Evolutionary conservation across 1,140 invertebrate species (phyloP).

Genomic region (Lineus longissimus): DNA sequence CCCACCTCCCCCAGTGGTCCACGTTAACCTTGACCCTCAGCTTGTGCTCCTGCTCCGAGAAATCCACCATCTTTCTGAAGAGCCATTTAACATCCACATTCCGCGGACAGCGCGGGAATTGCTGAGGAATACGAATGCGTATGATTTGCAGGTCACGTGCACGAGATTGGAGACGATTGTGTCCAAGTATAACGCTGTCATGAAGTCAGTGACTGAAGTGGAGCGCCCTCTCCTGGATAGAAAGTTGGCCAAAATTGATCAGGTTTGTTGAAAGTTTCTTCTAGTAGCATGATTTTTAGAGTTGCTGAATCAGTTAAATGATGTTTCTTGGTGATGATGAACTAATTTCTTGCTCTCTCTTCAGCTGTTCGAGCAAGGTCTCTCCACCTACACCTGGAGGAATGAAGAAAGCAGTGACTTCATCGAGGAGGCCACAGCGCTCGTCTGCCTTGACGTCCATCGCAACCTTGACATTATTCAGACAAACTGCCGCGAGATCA

Average conservation of each 20-base stretch:
- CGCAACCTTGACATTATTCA: slow-evolving; percentile 51
- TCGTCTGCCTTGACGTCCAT: slow-evolving; percentile 43
- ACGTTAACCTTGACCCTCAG: slow-evolving; percentile 50
- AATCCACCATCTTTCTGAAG: slow-evolving; percentile 44
- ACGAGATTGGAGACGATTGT: slow-evolving; percentile 50
- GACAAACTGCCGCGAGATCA: slow-evolving; percentile 47
- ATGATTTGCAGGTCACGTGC: slow-evolving; percentile 40
- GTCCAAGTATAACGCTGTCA: slow-evolving; percentile 53
- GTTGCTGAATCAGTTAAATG: slow-evolving; percentile 9
- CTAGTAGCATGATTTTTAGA: too few relatives aligned
- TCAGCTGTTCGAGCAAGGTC: slow-evolving; percentile 37
- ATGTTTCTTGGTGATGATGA: too few relatives aligned
- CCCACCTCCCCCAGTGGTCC: slow-evolving; percentile 41
- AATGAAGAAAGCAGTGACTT: slow-evolving; percentile 52
- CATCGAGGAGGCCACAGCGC: slow-evolving; percentile 48
- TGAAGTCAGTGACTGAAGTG: slow-evolving; percentile 48
- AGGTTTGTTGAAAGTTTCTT: slow-evolving; percentile 28
- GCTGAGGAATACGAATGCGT: slow-evolving; percentile 40
- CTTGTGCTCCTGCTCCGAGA: slow-evolving; percentile 46
- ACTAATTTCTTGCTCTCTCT: too few relatives aligned
- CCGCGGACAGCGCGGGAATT: slow-evolving; percentile 43
- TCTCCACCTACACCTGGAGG: slow-evolving; percentile 49
- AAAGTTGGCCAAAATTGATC: slow-evolving; percentile 47
- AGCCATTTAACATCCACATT: slow-evolving; percentile 43
- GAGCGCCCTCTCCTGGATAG: slow-evolving; percentile 51